Percentiles rank a stretch among this genome's conserved stretches.
These are phyloP conservation scores for Lytechinus pictus DNA, from an alignment of 35 echinoderm and acorn worm species.

Conservation along the genomic window DNA sequence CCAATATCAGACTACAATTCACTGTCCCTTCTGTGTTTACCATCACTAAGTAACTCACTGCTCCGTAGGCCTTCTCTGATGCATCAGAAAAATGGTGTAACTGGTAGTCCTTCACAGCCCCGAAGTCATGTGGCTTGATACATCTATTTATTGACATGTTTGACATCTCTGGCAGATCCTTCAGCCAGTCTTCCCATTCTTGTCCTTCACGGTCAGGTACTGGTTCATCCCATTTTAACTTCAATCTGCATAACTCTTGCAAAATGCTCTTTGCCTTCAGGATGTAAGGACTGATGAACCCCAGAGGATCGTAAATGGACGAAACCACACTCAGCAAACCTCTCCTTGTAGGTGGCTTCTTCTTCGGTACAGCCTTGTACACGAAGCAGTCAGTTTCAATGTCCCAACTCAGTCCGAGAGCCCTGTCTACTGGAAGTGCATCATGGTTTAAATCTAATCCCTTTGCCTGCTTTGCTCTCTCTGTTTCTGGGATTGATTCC, in stretches of 20 bases:
- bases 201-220: not conserved
- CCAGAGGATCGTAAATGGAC: constrained; percentile 50
- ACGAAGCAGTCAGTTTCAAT: constrained; percentile 51
- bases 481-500: not conserved
- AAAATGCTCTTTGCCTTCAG: constrained; percentile 51
- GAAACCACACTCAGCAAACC: not conserved
- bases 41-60: constrained; percentile 43
- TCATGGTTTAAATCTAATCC: constrained; percentile 24
- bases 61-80: constrained; percentile 62
- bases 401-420: constrained; percentile 53
- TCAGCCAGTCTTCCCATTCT: constrained; percentile 33
- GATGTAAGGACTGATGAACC: constrained; percentile 12
- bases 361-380: constrained; percentile 27
- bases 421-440: constrained; percentile 44
- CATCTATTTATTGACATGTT: constrained; percentile 27
- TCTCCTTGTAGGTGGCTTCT: constrained; percentile 62
- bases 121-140: constrained; percentile 45
- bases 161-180: constrained; percentile 23
- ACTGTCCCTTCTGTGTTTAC: not conserved
- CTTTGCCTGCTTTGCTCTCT: not conserved
- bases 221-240: constrained; percentile 55
- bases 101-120: not conserved
- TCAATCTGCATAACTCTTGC: constrained; percentile 46
- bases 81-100: constrained; percentile 66
- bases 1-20: constrained; percentile 37